These are phyloP conservation scores for Dipodomys merriami DNA, from an alignment of 2,113 vertebrate genomes.

Conservation along the genomic window DNA sequence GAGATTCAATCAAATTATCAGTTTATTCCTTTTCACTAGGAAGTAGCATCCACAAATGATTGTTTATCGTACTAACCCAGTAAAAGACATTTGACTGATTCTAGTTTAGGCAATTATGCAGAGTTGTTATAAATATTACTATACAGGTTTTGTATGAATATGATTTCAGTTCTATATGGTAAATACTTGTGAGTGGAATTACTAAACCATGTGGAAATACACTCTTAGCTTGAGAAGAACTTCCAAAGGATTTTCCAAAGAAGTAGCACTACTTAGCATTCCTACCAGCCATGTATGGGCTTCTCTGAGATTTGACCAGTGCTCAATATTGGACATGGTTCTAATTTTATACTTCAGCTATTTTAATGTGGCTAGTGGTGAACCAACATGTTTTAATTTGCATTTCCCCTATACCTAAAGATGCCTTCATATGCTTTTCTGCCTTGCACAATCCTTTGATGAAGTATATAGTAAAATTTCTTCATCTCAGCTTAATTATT, in stretches of 20 bases:
- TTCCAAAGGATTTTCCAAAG: background rate
- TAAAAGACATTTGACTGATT: background rate
- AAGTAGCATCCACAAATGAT: background rate
- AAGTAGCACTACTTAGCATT: background rate
- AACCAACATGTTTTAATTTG: slow-evolving; percentile 33
- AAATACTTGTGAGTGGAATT: background rate
- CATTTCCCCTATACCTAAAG: background rate
- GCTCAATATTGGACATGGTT: background rate
- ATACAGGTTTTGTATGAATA: background rate
- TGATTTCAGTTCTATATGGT: background rate
- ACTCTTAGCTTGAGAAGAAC: background rate
- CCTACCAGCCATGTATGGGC: background rate
- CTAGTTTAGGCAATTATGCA: background rate
- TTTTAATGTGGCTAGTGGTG: background rate
- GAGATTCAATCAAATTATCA: background rate
- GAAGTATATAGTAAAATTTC: background rate
- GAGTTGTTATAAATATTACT: background rate
- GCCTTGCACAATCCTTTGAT: background rate
- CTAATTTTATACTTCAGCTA: background rate
- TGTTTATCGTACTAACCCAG: background rate
- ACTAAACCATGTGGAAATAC: background rate
- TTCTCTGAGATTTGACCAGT: background rate
- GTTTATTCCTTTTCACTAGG: background rate
- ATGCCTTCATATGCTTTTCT: background rate
- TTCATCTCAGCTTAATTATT: background rate